Evolutionary conservation across 2,113 vertebrate genomes (phyloP).

Genomic region (Ceyx melanurus): DNA sequence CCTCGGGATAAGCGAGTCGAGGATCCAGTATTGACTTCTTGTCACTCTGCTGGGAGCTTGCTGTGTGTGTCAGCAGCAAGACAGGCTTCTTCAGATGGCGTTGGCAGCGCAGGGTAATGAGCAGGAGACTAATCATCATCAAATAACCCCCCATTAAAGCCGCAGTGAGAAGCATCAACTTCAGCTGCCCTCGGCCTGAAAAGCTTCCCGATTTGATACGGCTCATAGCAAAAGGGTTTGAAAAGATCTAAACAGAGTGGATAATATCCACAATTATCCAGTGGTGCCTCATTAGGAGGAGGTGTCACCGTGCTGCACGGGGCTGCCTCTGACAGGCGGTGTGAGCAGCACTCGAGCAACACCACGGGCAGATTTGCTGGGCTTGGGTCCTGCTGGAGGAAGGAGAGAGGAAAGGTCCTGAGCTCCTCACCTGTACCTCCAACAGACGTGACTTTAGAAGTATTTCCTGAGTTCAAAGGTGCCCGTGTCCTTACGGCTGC

Average conservation of each 20-base stretch:
- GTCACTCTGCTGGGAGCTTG: conserved; percentile 28
- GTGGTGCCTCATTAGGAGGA: not conserved
- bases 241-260: not conserved
- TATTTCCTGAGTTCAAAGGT: rapidly evolving
- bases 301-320: not conserved
- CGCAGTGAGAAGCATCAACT: conserved; percentile 61
- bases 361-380: not conserved
- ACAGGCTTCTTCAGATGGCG: conserved; percentile 54
- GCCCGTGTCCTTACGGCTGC: rapidly evolving
- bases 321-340: not conserved
- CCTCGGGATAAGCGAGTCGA: not conserved
- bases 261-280: not conserved
- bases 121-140: conserved; percentile 71
- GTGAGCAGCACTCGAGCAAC: not conserved
- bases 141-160: conserved; percentile 72
- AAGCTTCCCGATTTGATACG: not conserved
- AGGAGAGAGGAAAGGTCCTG: not conserved
- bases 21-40: not conserved
- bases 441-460: rapidly evolving
- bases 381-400: not conserved
- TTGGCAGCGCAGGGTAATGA: conserved; percentile 75
- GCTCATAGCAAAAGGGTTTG: not conserved
- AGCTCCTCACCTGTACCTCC: rapidly evolving
- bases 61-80: conserved; percentile 48
- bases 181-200: not conserved